phyloP scores from a whole-genome alignment of 1,140 invertebrate species.

The Lordiphosa stackelbergi region DNA sequence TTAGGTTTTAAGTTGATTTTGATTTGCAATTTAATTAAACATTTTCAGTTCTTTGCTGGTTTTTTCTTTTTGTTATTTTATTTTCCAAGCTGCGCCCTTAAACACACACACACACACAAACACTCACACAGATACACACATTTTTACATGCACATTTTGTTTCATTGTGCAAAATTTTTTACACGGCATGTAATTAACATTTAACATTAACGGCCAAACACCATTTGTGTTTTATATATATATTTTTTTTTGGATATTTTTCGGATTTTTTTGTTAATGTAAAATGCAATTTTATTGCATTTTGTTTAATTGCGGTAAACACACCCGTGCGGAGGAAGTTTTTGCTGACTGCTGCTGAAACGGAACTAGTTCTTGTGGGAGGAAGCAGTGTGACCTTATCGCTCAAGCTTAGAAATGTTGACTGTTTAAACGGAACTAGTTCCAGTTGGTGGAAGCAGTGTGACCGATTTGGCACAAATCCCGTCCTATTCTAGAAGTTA shows the following conservation, averaged over 20 bases:
- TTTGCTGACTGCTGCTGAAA: too few species aligned
- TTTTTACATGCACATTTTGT: conserved; percentile 17
- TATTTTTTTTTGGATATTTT: conserved; percentile 5
- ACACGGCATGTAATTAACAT: conserved; percentile 26
- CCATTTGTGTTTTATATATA: conserved; percentile 1
- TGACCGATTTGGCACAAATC: too few species aligned
- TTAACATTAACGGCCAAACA: conserved; percentile 16
- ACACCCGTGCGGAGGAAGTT: too few species aligned
- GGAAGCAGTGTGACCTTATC: too few species aligned
- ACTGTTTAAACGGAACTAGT: too few species aligned
- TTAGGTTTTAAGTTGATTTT: conserved; percentile 36
- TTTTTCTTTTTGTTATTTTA: conserved; percentile 11
- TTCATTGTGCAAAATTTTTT: conserved; percentile 41
- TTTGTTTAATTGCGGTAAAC: conserved; percentile 5
- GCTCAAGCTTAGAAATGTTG: too few species aligned
- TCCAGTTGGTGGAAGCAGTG: too few species aligned
- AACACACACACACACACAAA: conserved; percentile 39
- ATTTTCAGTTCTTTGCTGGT: conserved; percentile 16
- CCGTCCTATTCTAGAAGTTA: too few species aligned
- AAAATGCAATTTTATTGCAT: conserved; percentile 42
- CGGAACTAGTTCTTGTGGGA: too few species aligned
- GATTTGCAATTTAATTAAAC: conserved; percentile 53
- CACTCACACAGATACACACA: conserved; percentile 25
- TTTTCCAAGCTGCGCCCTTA: conserved; percentile 62
- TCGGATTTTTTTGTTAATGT: conserved; percentile 12